A percentile compares a stretch with the other conserved stretches of the same genome.
Evolutionary conservation across 2,797 vertebrate species (phyloP).

Genomic region (Neoniphon sammara): DNA sequence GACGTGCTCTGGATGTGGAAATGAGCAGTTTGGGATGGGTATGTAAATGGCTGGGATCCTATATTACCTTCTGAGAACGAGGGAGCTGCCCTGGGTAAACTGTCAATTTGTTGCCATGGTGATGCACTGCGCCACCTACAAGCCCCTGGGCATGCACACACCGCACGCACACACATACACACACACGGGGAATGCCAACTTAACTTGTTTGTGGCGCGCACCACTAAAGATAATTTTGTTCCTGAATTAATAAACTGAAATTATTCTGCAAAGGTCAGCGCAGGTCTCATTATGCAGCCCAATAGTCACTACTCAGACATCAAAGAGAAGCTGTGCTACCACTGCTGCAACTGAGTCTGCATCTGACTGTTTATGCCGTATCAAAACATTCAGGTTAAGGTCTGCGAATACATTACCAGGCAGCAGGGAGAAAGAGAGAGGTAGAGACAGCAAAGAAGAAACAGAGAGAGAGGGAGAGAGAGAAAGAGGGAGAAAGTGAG

Average conservation of each 20-base stretch:
- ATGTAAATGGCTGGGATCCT: conserved; percentile 8
- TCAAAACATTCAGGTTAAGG: conserved; percentile 88
- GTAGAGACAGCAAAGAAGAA: neutral
- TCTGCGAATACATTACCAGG: conserved; percentile 23
- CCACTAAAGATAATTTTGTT: conserved; percentile 19
- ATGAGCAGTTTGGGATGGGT: conserved; percentile 4
- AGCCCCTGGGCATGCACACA: neutral
- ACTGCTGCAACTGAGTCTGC: conserved; percentile 31
- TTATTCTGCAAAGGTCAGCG: conserved; percentile 41
- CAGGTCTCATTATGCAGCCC: conserved; percentile 47
- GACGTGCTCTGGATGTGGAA: conserved; percentile 12
- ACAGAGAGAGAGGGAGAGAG: conserved; percentile 9
- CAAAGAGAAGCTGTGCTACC: conserved; percentile 36
- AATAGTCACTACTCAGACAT: conserved; percentile 49
- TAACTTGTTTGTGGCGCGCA: neutral
- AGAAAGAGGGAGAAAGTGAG: neutral
- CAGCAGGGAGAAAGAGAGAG: conserved; percentile 1
- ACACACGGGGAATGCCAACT: neutral
- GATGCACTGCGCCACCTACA: neutral
- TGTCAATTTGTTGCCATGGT: conserved; percentile 44
- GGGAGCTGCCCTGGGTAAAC: conserved; percentile 27
- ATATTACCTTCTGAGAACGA: conserved; percentile 18
- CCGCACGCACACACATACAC: neutral
- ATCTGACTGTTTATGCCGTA: conserved; percentile 86
- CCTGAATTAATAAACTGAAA: conserved; percentile 26